Evolutionary conservation across 2,797 vertebrate genomes (phyloP), one percentile per base, ranked within the genome.

Genomic region (Phataginus tricuspis): DNA sequence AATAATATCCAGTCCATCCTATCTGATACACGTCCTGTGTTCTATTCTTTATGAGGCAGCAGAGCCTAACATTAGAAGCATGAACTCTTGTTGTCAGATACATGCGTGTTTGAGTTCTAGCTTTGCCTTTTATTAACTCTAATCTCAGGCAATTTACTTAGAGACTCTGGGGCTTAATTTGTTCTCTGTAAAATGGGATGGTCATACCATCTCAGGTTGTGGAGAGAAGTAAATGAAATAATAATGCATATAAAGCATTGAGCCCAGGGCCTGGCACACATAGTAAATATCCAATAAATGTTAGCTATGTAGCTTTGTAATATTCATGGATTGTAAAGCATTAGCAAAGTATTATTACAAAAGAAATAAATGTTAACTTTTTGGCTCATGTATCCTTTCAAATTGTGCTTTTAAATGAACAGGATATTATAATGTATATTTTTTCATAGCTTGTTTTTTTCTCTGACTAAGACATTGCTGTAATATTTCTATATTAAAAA

Each of bases 401-500:
- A 83, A 27, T 2, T 5, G 39, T 45, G 19, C 57, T 78, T n/a
- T 42, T 42, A 80, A 94, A 37, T 25, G 55, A 51, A 37, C 21
- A 12, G 9, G 29, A 19, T 55, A 14, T 21, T 63, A n/a, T n/a
- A n/a, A 19, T 9, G 31, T 42, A 42, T 55, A 59, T 51, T 69
- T 9, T 21, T 90, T 68, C 23, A 29, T 57, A 53, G 16, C 1
- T n/a, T 37, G 10, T 21, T 91, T 86, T 64, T 71, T 9, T 92
- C 59, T 84, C 29, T n/a, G n/a, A 42, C 23, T 77, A 80, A 45
- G 59, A 21, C 29, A 63, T 16, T 59, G 7, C 4, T 13, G 4
- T 23, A 34, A 34, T 29, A 63, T 49, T 71, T 94, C 91, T 53
- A 55, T 25, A 10, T 88, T 29, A 88, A 78, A 87, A 93, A 69